Base-by-base conservation (phyloP, 2,113 vertebrate species). In the Rhineura floridana region DNA sequence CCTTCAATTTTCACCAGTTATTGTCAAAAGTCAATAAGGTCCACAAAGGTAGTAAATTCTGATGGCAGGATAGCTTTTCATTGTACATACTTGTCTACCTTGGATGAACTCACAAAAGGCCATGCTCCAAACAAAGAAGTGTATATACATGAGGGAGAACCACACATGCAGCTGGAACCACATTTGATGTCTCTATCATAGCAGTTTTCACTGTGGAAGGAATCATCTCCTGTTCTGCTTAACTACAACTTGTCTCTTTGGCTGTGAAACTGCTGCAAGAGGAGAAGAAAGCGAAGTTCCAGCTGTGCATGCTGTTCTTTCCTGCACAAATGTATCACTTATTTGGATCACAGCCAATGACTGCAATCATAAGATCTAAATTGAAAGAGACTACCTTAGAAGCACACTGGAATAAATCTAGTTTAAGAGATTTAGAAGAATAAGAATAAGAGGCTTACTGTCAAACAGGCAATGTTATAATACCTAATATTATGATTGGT, bases 391-490 rank as follows among this genome's bases (percentile, higher is more conserved):
- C 50, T 39, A 93, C 89, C 86, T 93, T 77, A 83, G 86, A 93
- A 94, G 90, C 83, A 83, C 81, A 88, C 21, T 50, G 2, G 65
- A 93, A 91, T 85, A 88, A 46, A 77, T 28, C 46, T 73, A 39
- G 23, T 90, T 91, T 91, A 94, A 91, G 44, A 93, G 81, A 76
- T 91, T 70, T 67, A 90, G 46, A 91, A 90, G 50, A 63, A 46
- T 19, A 83, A 76, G 72, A 95, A 90, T 52, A 89, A 90, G 83
- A 92, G 33, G 89, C 83, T 93, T 93, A 90, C 83, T 82, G 85
- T 93, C 87, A 93, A 44, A 1, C 0, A 0, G 55, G 69, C 67
- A 91, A 92, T 90, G 86, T 69, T 87, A 90, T 33, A 85, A 72
- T 92, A 93, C 73, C 82, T 88, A 90, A 86, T 28, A 80, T 52